Percentiles rank a stretch among this genome's conserved stretches.
Evolutionary conservation across 1,140 invertebrate genomes (phyloP).

Genomic region (Heliconius eleuchia): DNA sequence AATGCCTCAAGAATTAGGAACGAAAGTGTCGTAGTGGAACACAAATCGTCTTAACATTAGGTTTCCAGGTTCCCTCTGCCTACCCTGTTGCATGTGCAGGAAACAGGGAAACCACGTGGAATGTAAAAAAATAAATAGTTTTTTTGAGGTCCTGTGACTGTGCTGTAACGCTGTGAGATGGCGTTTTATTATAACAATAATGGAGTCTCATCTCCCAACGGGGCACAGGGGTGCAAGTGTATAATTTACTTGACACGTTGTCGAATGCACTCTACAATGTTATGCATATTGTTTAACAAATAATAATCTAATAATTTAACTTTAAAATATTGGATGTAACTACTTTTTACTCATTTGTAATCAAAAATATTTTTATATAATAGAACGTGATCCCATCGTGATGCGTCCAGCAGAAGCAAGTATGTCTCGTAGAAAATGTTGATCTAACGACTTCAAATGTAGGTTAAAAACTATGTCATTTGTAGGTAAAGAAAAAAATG

Average conservation of each 20-base stretch:
- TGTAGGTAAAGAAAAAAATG: no score
- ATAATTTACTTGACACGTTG: conserved; percentile 75
- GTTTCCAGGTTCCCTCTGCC: no score
- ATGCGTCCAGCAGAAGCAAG: no score
- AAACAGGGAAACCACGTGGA: no score
- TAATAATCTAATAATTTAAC: conserved; percentile 22
- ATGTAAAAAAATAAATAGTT: no score
- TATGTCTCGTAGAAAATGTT: no score
- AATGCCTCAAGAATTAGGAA: no score
- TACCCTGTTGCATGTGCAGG: no score
- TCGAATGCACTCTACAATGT: conserved; percentile 51
- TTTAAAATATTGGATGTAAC: neutral
- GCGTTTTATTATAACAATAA: conserved; percentile 80
- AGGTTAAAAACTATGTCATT: no score
- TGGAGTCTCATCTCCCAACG: conserved; percentile 58
- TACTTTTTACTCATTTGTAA: neutral
- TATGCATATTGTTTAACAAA: neutral
- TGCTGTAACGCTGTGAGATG: conserved; percentile 65
- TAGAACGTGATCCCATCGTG: neutral
- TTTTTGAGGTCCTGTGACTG: conserved; percentile 17
- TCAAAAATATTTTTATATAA: neutral
- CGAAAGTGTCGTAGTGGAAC: no score
- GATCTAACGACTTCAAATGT: no score
- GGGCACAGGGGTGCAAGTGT: conserved; percentile 61
- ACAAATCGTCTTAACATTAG: no score